Evolutionary conservation across 1,140 invertebrate genomes (phyloP), one percentile per base, ranked within the genome.

Genomic region (Neodiprion fabricii): DNA sequence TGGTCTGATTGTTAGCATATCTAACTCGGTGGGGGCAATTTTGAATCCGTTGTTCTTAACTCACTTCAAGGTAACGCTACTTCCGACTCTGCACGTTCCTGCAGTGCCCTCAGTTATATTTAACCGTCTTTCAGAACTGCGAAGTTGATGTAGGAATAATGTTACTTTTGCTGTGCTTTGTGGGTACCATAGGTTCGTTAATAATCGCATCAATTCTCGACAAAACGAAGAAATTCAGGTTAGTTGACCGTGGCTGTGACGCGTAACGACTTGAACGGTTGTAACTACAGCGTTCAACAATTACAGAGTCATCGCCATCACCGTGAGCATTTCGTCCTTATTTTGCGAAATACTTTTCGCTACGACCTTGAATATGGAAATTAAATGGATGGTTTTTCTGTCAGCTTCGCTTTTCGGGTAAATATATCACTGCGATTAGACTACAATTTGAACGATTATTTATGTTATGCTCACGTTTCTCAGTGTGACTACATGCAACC

Each of bases 201-300:
- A 81, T 91, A 40, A 91, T 91, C 66, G 95, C 95, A 28, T 81
- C 93, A 70, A 89, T 93, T 83, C 85, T 96, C 12, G 94, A 95
- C 75, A 92, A 88, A 76, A 92, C 91, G 0, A 86, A 90, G 23
- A 90, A 88, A 77, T 93, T 86, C 85, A 91, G 91, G 89, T 90
- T 78, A 85, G 2, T 94, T 93, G 84, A 92, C 93, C 9, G 89
- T 92, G 75, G 90, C 89, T 11, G 79, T 94, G 67, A 78, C 85
- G 70, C 72, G 5, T 40, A 40, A 40, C 28, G 28, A 40, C 28
- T 4, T 40, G 1, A 40, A 40, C 28, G 28, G 28, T 40, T 40
- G 2, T 40, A 40, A 40, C 28, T 40, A 40, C 5, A 40, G 28
- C 28, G 28, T 40, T 40, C 28, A 40, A 40, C 28, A 40, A 40